A percentile compares a stretch with the other conserved stretches of the same genome.
Conservation (phyloP, 2,113 vertebrate genomes). For the Arizona elegans region DNA sequence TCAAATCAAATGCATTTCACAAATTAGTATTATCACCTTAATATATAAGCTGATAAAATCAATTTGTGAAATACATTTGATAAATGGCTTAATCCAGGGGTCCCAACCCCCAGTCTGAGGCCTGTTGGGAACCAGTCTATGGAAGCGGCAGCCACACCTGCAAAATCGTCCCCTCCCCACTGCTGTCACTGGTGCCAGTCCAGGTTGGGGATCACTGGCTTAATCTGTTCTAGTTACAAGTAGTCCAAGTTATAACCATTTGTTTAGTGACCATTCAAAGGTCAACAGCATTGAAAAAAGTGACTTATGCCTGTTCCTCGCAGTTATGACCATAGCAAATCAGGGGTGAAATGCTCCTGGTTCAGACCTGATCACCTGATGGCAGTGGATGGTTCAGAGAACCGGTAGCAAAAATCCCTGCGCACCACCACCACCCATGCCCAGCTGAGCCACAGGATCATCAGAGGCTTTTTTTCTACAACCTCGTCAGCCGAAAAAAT, state of each 20-base stretch:
- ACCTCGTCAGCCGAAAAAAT: too few species aligned
- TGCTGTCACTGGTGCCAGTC: background rate
- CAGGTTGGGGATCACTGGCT: background rate
- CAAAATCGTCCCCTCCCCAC: background rate
- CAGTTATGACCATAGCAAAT: background rate
- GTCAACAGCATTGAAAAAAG: background rate
- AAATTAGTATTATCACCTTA: background rate
- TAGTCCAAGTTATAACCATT: background rate
- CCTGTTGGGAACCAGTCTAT: background rate
- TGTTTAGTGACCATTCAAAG: background rate
- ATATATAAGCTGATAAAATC: background rate
- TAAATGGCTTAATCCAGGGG: background rate
- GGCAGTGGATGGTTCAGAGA: too few species aligned
- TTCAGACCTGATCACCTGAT: too few species aligned
- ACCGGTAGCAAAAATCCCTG: too few species aligned
- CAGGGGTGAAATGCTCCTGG: too few species aligned
- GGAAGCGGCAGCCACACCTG: background rate
- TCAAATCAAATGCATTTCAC: background rate
- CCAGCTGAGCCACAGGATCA: too few species aligned
- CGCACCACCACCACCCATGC: too few species aligned
- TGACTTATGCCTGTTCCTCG: too few species aligned
- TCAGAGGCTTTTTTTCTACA: too few species aligned
- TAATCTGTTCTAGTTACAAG: background rate
- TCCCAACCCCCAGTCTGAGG: background rate
- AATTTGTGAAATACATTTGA: background rate